Conservation (phyloP, 1,140 invertebrate genomes). For the Telenomus remus region DNA sequence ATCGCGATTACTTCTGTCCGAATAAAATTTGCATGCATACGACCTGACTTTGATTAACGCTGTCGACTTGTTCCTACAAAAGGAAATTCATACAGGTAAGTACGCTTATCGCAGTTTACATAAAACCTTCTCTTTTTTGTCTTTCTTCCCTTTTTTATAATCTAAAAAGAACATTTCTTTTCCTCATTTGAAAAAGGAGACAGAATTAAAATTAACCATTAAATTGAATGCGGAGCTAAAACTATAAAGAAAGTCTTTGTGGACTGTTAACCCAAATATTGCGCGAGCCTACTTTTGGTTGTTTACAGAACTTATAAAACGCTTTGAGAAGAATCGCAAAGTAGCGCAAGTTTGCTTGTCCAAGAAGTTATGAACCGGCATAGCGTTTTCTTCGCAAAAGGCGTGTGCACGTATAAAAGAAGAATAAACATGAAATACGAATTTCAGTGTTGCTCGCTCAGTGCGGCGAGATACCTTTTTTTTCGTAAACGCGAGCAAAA, state of each 20-base stretch:
- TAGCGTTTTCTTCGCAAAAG: slow-evolving; percentile 21
- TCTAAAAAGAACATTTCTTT: neutral
- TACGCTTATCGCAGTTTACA: neutral
- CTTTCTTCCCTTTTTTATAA: no score
- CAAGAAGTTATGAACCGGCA: slow-evolving; percentile 53
- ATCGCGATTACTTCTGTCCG: slow-evolving; percentile 21
- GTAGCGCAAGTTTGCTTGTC: slow-evolving; percentile 59
- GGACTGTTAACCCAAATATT: slow-evolving; percentile 43
- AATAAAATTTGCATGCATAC: slow-evolving; percentile 30
- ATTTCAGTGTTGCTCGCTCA: slow-evolving; percentile 29
- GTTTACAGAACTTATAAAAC: slow-evolving; percentile 52
- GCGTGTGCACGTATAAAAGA: slow-evolving; percentile 2
- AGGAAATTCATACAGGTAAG: slow-evolving; percentile 12
- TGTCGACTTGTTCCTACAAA: neutral
- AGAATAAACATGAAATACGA: slow-evolving; percentile 42
- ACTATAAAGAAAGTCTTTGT: slow-evolving; percentile 12
- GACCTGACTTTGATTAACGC: slow-evolving; percentile 29
- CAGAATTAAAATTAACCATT: no score
- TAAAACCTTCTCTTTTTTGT: no score
- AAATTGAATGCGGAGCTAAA: slow-evolving; percentile 6
- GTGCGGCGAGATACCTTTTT: slow-evolving; percentile 13
- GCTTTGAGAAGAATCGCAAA: slow-evolving; percentile 50
- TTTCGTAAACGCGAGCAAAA: slow-evolving; percentile 30
- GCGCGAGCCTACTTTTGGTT: slow-evolving; percentile 37
- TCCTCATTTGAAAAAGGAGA: neutral